phyloP scores from a whole-genome alignment of 2,113 vertebrate species.

The Pangasianodon hypophthalmus region DNA sequence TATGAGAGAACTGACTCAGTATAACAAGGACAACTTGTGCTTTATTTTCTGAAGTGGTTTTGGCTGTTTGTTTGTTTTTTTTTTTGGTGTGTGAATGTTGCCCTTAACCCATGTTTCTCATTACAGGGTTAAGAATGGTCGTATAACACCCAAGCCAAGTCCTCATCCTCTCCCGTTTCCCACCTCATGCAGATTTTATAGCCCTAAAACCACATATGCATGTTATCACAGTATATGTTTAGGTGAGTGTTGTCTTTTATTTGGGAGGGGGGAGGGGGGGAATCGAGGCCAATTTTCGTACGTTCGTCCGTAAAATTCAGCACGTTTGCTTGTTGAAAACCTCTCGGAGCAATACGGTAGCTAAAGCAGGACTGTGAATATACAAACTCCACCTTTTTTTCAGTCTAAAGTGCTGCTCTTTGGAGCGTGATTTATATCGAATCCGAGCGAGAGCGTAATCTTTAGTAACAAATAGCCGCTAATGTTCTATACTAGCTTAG shows the following conservation, averaged over 20 bases:
- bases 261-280: neutral
- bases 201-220: slow-evolving; percentile 26
- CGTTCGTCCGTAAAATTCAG: slow-evolving; percentile 7
- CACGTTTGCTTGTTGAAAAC: slow-evolving; percentile 8
- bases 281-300: slow-evolving; percentile 17
- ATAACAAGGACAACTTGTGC: neutral
- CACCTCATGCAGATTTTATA: neutral
- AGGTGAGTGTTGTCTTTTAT: slow-evolving; percentile 20
- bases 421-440: neutral
- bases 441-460: slow-evolving; percentile 37
- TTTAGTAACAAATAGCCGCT: slow-evolving; percentile 55
- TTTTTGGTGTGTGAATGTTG: neutral
- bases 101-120: neutral
- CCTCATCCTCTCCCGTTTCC: neutral
- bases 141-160: neutral
- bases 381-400: slow-evolving; percentile 18
- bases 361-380: slow-evolving; percentile 13
- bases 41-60: neutral
- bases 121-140: neutral
- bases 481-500: slow-evolving; percentile 62
- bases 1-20: neutral
- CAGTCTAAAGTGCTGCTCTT: slow-evolving; percentile 19
- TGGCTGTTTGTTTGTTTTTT: neutral
- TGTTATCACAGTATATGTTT: slow-evolving; percentile 38
- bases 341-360: slow-evolving; percentile 20